Percentiles rank a stretch among this genome's conserved stretches.
Evolutionary conservation across 2,888 invertebrate species (phyloP).

Genomic region (Tachystola acroxantha): DNA sequence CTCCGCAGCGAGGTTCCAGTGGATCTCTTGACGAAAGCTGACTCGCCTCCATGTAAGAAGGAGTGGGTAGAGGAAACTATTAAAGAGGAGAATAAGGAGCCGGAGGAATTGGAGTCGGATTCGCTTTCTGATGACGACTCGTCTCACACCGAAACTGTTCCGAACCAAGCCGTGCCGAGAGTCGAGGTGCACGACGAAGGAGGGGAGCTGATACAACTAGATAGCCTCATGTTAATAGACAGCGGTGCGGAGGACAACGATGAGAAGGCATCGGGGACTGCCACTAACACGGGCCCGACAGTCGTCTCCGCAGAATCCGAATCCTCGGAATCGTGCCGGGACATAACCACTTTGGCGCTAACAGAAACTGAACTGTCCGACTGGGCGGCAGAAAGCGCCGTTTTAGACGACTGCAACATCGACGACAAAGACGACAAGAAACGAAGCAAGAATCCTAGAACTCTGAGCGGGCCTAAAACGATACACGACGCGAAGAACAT

Average conservation of each 20-base stretch:
- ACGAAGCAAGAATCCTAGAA: constrained; percentile 47
- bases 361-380: constrained; percentile 94
- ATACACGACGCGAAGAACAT: constrained; percentile 63
- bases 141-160: constrained; percentile 55
- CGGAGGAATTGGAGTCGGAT: constrained; percentile 78
- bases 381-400: constrained; percentile 90
- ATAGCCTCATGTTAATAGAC: constrained; percentile 76
- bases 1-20: constrained; percentile 54
- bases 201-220: constrained; percentile 81
- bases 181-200: constrained; percentile 85
- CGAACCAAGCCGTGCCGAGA: constrained; percentile 79
- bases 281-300: constrained; percentile 57
- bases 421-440: constrained; percentile 54
- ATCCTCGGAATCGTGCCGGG: constrained; percentile 83
- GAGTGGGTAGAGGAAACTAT: constrained; percentile 72
- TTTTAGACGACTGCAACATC: constrained; percentile 84
- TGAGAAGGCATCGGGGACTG: constrained; percentile 43
- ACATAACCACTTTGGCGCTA: constrained; percentile 83
- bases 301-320: constrained; percentile 60
- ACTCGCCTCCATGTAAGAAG: constrained; percentile 41
- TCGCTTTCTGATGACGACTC: constrained; percentile 67
- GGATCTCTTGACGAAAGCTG: constrained; percentile 54
- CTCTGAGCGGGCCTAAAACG: constrained; percentile 53
- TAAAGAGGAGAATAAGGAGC: constrained; percentile 50
- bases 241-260: constrained; percentile 39